Evolutionary conservation across 2,888 invertebrate genomes (phyloP), one percentile per base, ranked within the genome.

Genomic region (Euphydryas editha): DNA sequence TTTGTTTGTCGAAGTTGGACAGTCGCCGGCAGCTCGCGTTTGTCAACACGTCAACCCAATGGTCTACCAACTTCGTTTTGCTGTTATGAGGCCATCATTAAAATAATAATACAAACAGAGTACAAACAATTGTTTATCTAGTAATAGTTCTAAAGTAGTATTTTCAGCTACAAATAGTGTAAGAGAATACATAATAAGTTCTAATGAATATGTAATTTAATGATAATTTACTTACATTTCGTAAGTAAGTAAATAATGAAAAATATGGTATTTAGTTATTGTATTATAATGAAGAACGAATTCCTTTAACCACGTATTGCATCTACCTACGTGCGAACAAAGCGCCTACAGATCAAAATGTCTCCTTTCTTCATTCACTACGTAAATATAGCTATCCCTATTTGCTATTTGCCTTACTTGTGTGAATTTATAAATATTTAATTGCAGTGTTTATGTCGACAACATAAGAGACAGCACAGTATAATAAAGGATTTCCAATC

Each of bases 401-500:
- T 30, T 30, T 30, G 30, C 30, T 24, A 8, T 7, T 2, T n/a
- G 5, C 11, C n/a, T 17, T 17, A 46, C 5, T n/a, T 46, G 1
- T 46, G 15, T 46, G 8, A 20, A 10, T 47, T 47, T 20, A 11
- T 47, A 54, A 36, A 54, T 54, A 36, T 30, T 56, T 56, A 5
- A 65, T 57, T 57, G 60, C n/a, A 24, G 30, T 59, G 46, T 58
- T 67, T 58, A 62, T 58, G 24, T 51, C 62, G 56, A 59, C 65
- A 65, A 21, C 58, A n/a, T 3, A 36, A 18, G 37, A 63, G 60
- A 66, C 56, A 66, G 63, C 44, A 64, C 49, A 67, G 70, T 71
- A 72, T 71, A 69, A 74, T 73, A 75, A 75, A 73, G 74, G 72
- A 85, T 86, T 88, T 86, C 86, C 89, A 90, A 92, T 91, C 88